Percentiles rank a stretch among this genome's conserved stretches.
Evolutionary conservation across 2,888 invertebrate genomes (phyloP).

Genomic region (Mellilla xanthometata): DNA sequence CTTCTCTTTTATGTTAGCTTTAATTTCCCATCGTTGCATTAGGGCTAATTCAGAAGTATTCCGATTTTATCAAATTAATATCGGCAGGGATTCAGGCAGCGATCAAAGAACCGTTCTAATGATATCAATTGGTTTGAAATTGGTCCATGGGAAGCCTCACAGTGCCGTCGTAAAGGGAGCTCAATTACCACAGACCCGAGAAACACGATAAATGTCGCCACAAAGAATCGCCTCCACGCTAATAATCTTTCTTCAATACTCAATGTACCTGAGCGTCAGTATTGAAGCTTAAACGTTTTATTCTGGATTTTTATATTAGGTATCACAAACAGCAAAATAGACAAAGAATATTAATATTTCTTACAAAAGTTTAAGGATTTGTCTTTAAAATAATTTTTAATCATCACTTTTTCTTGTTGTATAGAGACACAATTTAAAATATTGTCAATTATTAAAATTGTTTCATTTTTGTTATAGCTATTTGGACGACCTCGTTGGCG

Average conservation of each 20-base stretch:
- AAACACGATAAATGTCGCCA: constrained; percentile 68
- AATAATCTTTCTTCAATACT: constrained; percentile 48
- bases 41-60: constrained; percentile 39
- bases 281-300: no score
- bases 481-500: no score
- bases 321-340: no score
- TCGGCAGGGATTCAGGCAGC: constrained; percentile 52
- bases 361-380: no score
- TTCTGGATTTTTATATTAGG: no score
- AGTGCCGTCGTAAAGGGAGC: constrained; percentile 41
- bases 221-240: constrained; percentile 68
- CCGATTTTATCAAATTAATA: constrained; percentile 62
- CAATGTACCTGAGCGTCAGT: constrained; percentile 20
- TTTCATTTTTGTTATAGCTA: no score
- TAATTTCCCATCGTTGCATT: constrained; percentile 26
- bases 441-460: no score
- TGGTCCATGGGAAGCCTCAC: constrained; percentile 63
- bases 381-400: no score
- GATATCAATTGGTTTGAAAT: constrained; percentile 68
- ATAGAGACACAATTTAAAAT: no score
- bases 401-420: no score
- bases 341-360: no score
- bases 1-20: constrained; percentile 28
- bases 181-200: constrained; percentile 73
- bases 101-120: constrained; percentile 66